Base-by-base conservation (phyloP, 1,140 invertebrate species). In the Aphaenogaster floridana region DNA sequence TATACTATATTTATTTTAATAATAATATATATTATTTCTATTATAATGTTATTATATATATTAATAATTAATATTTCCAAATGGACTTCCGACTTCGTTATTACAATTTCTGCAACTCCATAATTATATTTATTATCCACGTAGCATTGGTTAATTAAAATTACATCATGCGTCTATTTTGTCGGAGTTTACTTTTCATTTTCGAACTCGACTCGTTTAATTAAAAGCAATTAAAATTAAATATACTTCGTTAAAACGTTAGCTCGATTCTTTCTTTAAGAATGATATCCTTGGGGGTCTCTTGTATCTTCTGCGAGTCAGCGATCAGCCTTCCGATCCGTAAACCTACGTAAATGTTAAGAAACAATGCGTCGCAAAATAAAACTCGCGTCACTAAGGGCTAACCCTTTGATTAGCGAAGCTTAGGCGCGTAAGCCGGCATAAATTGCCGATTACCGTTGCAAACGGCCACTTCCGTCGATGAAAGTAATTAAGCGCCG, bases 401-500 rank as follows among this genome's bases (percentile, higher is more conserved):
- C 39, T 13, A 17, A 39, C 54, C 69, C 80, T 84, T 84, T 84
- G 69, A 84, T 84, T 74, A 84, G 28, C 63, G 54, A n/a, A 84
- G 69, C 69, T 84, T 84, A 17, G 42, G 17, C 80, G 42, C 54
- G 69, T 42, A 61, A 84, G 68, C 52, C 69, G n/a, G 61, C 74
- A 86, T 86, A 86, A 86, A 86, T 86, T 86, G 83, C 48, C 83
- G 59, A 86, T 86, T 77, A 86, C 74, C 61, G 85, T 81, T 80
- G 85, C 64, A 86, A 81, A 86, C 77, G 64, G 15, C 52, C 64
- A 66, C 77, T 81, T 86, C 85, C 85, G 77, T 80, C 54, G 76
- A 81, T 86, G 77, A 81, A 81, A 86, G 74, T 86, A 79, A 86
- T 86, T 86, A 86, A 86, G 54, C 34, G 36, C 17, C 50, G 52